Percentiles rank a stretch among this genome's conserved stretches.
phyloP scores from a whole-genome alignment of 1,140 invertebrate species.

The Ostrea denselamellosa region DNA sequence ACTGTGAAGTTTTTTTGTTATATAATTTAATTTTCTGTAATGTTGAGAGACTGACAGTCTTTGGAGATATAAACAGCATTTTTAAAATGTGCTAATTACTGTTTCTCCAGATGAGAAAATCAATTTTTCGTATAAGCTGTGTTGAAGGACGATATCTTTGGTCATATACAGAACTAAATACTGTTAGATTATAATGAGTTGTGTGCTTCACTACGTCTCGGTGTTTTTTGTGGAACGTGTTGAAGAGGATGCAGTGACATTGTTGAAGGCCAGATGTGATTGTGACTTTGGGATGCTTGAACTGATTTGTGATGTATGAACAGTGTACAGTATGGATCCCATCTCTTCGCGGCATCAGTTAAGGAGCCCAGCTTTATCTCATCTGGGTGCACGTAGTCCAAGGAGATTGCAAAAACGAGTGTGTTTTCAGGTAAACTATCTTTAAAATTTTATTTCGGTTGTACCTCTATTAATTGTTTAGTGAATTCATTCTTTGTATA shows the following conservation, averaged over 20 bases:
- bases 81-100: slow-evolving; percentile 13
- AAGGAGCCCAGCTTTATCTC: slow-evolving; percentile 12
- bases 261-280: background rate
- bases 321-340: background rate
- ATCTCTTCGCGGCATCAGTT: background rate
- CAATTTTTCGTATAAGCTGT: background rate
- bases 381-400: background rate
- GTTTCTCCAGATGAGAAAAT: slow-evolving; percentile 4
- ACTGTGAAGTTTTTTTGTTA: background rate
- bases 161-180: too few species aligned
- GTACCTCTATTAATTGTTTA: too few species aligned
- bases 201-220: too few species aligned
- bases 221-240: too few species aligned
- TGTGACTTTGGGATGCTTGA: background rate
- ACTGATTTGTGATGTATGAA: background rate
- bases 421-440: slow-evolving; percentile 23
- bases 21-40: background rate
- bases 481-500: too few species aligned
- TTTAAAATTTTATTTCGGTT: background rate
- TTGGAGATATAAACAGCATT: background rate
- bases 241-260: too few species aligned
- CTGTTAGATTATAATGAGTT: too few species aligned
- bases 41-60: background rate
- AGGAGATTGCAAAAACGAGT: slow-evolving; percentile 9
- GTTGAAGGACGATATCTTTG: background rate